Base-by-base conservation (phyloP, 2,888 invertebrate species). In the Chironomus tentans region DNA sequence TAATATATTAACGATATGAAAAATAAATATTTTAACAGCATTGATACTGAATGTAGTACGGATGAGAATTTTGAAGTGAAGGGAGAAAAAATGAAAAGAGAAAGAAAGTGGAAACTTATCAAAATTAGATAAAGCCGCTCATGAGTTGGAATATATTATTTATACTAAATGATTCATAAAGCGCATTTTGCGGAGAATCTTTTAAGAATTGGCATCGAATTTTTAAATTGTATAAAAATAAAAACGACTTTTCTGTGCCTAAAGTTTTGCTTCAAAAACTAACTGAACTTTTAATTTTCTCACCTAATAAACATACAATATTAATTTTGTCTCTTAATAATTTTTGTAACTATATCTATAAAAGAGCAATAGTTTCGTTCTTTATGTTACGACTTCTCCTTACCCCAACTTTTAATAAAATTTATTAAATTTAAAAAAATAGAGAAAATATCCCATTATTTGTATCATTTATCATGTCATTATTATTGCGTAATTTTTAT, bases 1-100 rank as follows among this genome's bases (percentile, higher is more conserved):
- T 73, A 73, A 73, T 73, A 73, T 73, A 73, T 73, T 62, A 73
- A 73, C 56, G 62, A 73, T 73, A 73, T 73, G 72, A 73, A 73
- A 73, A 62, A 73, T 38, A 73, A 56, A 73, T 73, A 73, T 73
- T 73, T 73, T 62, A 6, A 38, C 15, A n/a, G 61, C 62, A 38
- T 38, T 38, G 72, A 73, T 5, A 73, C 46, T 7, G 21, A 70
- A 7, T 56, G 18, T 56, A 18, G 15, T 56, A 18, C 7, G 15
- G 12, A 50, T 13, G 15, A 50, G 50, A 50, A 50, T 15, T n/a
- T n/a, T 10, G 0, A 15, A 50, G 18, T 18, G 56, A 56, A 56
- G 56, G 56, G 18, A 18, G 56, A 18, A 56, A 10, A 38, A 18
- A 56, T 56, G 15, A 56, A 15, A 18, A 18, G 5, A 56, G 2